Base-by-base conservation (phyloP, 2,888 invertebrate species). In the Brenthis daphne region DNA sequence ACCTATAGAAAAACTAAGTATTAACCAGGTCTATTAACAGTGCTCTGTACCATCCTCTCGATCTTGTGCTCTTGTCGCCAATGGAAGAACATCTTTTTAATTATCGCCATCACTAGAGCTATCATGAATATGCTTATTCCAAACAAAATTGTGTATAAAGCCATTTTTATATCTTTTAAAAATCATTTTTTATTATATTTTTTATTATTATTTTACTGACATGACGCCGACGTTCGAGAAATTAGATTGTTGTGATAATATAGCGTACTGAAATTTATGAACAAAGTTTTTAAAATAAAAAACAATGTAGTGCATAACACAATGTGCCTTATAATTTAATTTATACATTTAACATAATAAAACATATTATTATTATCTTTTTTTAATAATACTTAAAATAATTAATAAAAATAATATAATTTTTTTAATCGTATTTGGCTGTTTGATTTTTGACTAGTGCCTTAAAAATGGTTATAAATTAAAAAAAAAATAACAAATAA, bases 91-190 rank as follows among this genome's bases (percentile, higher is more conserved):
- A 90, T 88, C 74, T 86, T 90, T 75, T 88, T 89, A 79, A 92
- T 92, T 43, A 92, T 80, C 5, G 90, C 86, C 68, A 91, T 81
- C 0, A 92, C 90, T 74, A 92, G 73, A 6, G 88, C 89, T 79
- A 92, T 92, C 83, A 92, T 79, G 77, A 92, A 92, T 80, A 92
- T 84, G 75, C 92, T 90, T 77, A 92, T 75, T 53, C 90, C 90
- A 70, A 92, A 89, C 67, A 92, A 78, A 79, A 92, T 90, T 43
- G 90, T 90, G 75, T 91, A 92, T 24, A 92, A 75, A 29, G 91
- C 92, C 92, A 92, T 90, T 82, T 56, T 65, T 64, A 14, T 51
- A n/a, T 53, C n/a, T 33, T 58, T 57, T 16, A 33, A 29, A 57
- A 78, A 74, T 50, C 29, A 56, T 50, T 50, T n/a, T 47, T 43